Base-by-base conservation (phyloP, 2,797 vertebrate species). In the Orestias chungarensis region DNA sequence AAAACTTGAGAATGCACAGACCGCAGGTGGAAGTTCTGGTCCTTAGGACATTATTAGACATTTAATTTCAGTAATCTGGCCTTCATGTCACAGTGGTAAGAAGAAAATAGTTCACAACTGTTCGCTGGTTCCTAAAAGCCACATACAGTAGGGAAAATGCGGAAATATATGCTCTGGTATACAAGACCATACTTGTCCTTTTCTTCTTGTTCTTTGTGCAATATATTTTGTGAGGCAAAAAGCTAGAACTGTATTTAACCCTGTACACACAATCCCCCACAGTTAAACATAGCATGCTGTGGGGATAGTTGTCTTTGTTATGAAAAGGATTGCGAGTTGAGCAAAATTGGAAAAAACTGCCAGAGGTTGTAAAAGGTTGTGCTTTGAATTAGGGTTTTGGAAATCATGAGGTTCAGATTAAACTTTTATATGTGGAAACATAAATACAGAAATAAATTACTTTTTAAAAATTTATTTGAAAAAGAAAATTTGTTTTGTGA, bases 401-500 rank as follows among this genome's bases (percentile, higher is more conserved):
- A 62, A 11, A 79, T 50, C 4, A 59, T 57, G 82, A 70, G 47
- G 62, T 87, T 86, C 86, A 83, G 78, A 75, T 83, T 82, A 27
- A 91, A 88, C 66, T 72, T 89, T 78, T 77, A 84, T 65, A n/a
- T 71, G 84, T 40, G 79, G 68, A 68, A 66, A 72, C 49, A 72
- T 69, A 90, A 73, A 84, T 80, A 85, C 64, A 73, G 43, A 47
- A 85, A 47, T 82, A 75, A 76, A 29, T 12, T 25, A 11, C 76
- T 46, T 29, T 72, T 76, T 33, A 70, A 82, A 70, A 72, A 29
- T 85, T 82, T 78, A 65, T 78, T 69, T 86, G 81, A 88, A 91
- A 92, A 92, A 91, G 90, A 54, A 86, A 91, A 64, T n/a, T 68
- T 55, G 87, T 81, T 86, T 11, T 50, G 66, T 77, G 77, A 82